phyloP scores from a whole-genome alignment of 2,797 vertebrate species.

The Cyprinella venusta region DNA sequence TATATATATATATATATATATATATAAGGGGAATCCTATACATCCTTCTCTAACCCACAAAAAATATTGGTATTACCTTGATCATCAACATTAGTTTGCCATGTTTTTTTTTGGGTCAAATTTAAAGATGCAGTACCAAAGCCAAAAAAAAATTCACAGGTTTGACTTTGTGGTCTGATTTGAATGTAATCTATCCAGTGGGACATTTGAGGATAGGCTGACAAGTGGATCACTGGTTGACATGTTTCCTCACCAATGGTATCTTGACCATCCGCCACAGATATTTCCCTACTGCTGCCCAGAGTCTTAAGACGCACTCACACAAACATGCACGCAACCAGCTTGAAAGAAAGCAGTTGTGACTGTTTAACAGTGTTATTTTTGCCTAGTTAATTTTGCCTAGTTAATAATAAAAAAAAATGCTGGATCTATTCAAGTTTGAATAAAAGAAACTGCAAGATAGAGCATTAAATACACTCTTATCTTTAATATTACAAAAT shows the following conservation, averaged over 20 bases:
- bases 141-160: no score
- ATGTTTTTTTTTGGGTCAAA: background rate
- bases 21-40: background rate
- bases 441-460: background rate
- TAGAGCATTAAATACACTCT: background rate
- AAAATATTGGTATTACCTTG: background rate
- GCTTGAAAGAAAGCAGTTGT: background rate
- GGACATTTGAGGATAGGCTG: conserved; percentile 66
- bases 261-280: conserved; percentile 11
- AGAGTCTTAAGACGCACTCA: background rate
- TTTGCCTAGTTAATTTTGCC: background rate
- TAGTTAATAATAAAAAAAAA: background rate
- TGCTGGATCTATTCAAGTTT: background rate
- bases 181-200: conserved; percentile 62
- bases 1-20: no score
- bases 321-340: background rate
- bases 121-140: background rate
- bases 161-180: conserved; percentile 51
- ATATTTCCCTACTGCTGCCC: background rate
- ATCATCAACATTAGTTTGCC: no score
- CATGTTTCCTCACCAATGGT: conserved; percentile 56
- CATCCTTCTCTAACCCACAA: background rate
- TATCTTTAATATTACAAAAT: background rate
- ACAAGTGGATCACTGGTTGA: conserved; percentile 58
- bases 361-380: no score